Evolutionary conservation across 2,113 vertebrate genomes (phyloP).

Genomic region (Podarcis raffonei): DNA sequence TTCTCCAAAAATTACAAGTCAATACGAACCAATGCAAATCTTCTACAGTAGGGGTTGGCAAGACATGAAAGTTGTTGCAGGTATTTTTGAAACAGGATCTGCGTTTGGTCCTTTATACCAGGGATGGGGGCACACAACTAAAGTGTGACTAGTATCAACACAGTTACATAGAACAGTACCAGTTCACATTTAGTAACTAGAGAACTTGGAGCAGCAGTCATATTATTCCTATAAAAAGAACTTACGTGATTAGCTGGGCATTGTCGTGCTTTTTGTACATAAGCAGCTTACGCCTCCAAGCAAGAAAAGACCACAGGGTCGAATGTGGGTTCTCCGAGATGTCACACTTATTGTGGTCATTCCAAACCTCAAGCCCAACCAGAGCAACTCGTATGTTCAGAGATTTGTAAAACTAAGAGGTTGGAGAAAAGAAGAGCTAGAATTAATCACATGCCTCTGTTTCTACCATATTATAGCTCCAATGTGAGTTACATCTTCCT

Average conservation of each 20-base stretch:
- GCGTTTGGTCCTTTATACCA: not conserved
- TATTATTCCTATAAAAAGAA: constrained; percentile 15
- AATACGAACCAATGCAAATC: not conserved
- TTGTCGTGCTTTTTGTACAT: constrained; percentile 88
- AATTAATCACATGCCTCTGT: not conserved
- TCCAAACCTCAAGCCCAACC: constrained; percentile 95
- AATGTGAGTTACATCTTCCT: not conserved
- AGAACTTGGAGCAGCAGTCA: fast-evolving
- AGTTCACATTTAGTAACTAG: not conserved
- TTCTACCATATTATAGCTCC: not conserved
- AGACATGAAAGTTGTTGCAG: not conserved
- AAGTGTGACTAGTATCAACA: not conserved
- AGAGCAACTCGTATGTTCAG: constrained; percentile 92
- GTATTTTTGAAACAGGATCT: constrained; percentile 11
- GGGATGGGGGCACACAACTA: not conserved
- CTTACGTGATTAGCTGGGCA: constrained; percentile 95
- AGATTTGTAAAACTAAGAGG: constrained; percentile 89
- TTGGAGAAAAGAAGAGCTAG: not conserved
- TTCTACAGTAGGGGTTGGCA: not conserved
- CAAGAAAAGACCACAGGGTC: constrained; percentile 90
- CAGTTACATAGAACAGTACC: not conserved
- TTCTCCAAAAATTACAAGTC: not conserved
- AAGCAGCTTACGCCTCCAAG: constrained; percentile 91
- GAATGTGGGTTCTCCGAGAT: constrained; percentile 90
- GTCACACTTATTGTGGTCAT: constrained; percentile 79